Percentiles rank a stretch among this genome's conserved stretches.
Conservation (phyloP, 1,140 invertebrate species). For the Drosophila simulans region DNA sequence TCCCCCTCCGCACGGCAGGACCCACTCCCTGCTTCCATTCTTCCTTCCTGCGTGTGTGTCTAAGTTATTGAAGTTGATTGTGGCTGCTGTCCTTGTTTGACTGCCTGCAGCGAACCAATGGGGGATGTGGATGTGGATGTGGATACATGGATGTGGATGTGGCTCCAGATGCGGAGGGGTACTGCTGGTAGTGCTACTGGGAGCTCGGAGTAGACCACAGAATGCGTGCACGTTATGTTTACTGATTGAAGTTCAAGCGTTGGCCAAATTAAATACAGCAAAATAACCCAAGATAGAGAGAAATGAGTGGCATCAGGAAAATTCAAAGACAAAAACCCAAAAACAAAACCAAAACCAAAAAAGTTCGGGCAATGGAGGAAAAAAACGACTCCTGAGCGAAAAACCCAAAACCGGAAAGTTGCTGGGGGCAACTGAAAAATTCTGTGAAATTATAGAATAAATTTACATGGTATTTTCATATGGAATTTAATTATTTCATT, state of each 20-base stretch:
- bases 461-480: constrained; percentile 1
- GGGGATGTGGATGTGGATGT: constrained; percentile 6
- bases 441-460: not conserved
- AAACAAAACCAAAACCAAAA: not conserved
- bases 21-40: not conserved
- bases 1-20: not conserved
- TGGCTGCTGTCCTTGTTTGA: constrained; percentile 45
- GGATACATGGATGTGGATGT: not conserved
- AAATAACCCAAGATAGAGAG: constrained; percentile 11
- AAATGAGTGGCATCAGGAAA: not conserved
- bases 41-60: constrained; percentile 30
- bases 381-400: not conserved
- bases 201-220: constrained; percentile 33
- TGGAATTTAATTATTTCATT: not conserved
- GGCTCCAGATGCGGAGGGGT: not conserved
- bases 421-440: not conserved
- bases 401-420: not conserved
- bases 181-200: not conserved
- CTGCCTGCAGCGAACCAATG: constrained; percentile 36
- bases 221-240: constrained; percentile 65
- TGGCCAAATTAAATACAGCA: constrained; percentile 67
- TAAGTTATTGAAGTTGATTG: constrained; percentile 72
- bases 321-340: not conserved
- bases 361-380: not conserved
- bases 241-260: constrained; percentile 68